These are phyloP conservation scores for Lethrus apterus DNA, from an alignment of 1,140 invertebrate genomes.

Conservation along the genomic window DNA sequence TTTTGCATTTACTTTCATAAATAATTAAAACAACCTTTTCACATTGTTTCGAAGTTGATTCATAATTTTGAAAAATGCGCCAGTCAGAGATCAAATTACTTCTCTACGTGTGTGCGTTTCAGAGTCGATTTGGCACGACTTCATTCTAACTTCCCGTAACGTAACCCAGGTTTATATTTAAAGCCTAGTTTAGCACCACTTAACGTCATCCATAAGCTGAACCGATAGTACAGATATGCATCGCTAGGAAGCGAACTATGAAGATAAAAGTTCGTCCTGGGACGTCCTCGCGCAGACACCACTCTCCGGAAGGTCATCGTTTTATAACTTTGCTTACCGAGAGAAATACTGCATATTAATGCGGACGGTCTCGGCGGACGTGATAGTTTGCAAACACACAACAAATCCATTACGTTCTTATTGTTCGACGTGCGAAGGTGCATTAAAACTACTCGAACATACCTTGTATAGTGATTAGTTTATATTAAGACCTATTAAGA, in stretches of 20 bases:
- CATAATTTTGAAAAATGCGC: no score
- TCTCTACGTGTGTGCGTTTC: no score
- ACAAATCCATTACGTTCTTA: no score
- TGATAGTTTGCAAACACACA: constrained; percentile 7
- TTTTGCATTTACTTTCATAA: no score
- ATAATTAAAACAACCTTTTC: no score
- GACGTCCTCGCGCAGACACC: background rate
- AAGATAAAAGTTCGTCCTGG: constrained; percentile 22
- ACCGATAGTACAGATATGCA: constrained; percentile 26
- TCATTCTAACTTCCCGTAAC: constrained; percentile 5
- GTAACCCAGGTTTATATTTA: constrained; percentile 24
- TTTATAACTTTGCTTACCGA: constrained; percentile 14
- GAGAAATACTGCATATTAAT: constrained; percentile 22
- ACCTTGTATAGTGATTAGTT: no score
- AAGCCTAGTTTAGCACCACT: constrained; percentile 25
- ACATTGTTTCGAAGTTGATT: no score
- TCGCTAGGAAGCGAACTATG: constrained; percentile 17
- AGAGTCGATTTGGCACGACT: background rate
- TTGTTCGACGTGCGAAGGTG: no score
- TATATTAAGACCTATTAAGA: no score
- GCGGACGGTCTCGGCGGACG: constrained; percentile 2
- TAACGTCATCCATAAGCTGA: constrained; percentile 24
- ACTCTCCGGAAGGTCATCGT: background rate
- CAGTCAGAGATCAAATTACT: no score
- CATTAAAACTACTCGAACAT: no score